phyloP scores from a whole-genome alignment of 2,888 invertebrate genomes.

The Operophtera brumata region DNA sequence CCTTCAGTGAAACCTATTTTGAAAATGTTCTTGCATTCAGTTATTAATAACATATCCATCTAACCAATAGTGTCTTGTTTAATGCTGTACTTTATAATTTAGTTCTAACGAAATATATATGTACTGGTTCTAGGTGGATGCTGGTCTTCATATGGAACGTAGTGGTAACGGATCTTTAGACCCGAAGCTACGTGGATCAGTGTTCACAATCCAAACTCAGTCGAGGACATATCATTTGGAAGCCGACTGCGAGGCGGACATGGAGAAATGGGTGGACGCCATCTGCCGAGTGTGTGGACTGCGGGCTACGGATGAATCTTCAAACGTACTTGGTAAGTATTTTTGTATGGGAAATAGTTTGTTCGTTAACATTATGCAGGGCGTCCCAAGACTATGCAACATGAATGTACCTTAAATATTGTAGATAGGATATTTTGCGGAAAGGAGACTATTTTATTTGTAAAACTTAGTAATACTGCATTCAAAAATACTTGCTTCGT shows the following conservation, averaged over 20 bases:
- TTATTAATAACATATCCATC: neutral
- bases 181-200: slow-evolving; percentile 75
- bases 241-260: slow-evolving; percentile 94
- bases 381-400: too few species aligned
- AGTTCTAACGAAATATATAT: neutral
- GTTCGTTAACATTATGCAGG: too few species aligned
- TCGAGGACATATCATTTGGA: slow-evolving; percentile 95
- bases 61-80: neutral
- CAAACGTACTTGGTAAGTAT: slow-evolving; percentile 35
- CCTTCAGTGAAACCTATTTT: neutral
- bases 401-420: too few species aligned
- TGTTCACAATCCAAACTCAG: slow-evolving; percentile 94
- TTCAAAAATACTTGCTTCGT: too few species aligned
- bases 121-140: slow-evolving; percentile 84
- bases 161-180: slow-evolving; percentile 89
- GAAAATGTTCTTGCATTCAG: neutral
- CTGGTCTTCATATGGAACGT: slow-evolving; percentile 91
- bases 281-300: slow-evolving; percentile 96
- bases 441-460: too few species aligned
- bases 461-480: too few species aligned
- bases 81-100: neutral
- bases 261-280: slow-evolving; percentile 97
- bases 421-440: too few species aligned
- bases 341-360: neutral
- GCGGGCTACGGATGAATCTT: slow-evolving; percentile 84